Evolutionary conservation across 2,888 invertebrate genomes (phyloP), one percentile per base, ranked within the genome.

Genomic region (Agrochola circellaris): DNA sequence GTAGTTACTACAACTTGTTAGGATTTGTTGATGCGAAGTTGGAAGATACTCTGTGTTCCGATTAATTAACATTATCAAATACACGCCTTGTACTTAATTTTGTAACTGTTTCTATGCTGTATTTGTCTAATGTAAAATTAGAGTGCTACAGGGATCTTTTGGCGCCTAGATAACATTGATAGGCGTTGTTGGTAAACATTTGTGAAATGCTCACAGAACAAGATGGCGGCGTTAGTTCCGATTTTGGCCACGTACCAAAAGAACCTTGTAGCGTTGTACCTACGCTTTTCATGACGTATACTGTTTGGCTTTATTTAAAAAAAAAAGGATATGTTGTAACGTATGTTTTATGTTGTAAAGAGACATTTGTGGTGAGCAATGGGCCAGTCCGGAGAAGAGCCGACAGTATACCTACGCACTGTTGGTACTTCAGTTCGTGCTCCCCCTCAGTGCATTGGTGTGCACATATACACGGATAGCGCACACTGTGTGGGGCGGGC

Each of bases 401-500:
- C 97, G 97, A 89, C 97, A 97, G 85, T 99, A 99, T 94, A 98
- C 98, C 6, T 97, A 98, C 89, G 97, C 98, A 0, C 95, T 99
- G 85, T 97, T 99, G 95, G 97, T 98, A 60, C 97, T 99, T 71
- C 99, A 99, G 94, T 99, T 99, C 93, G 97, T 98, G 83, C 96
- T 99, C 82, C 99, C 99, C 0, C 96, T 99, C 82, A 93, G 97
- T 56, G 98, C 98, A 62, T 97, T 99, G 34, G 97, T 99, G 77
- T 98, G 98, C 93, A 99, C 99, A 0, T 99, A 99, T 93, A 97
- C 98, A 4, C 97, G 98, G 84, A 99, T 99, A 81, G 99, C 98
- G 0, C 97, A 98, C 67, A 98, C 98, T 15, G 98, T 99, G 66
- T 99, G 99, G 98, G 98, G 98, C 45, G 95, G 98, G 86, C 97